Evolutionary conservation across 2,113 vertebrate species (phyloP), one percentile per base, ranked within the genome.

Genomic region (Siphamia tubifer): DNA sequence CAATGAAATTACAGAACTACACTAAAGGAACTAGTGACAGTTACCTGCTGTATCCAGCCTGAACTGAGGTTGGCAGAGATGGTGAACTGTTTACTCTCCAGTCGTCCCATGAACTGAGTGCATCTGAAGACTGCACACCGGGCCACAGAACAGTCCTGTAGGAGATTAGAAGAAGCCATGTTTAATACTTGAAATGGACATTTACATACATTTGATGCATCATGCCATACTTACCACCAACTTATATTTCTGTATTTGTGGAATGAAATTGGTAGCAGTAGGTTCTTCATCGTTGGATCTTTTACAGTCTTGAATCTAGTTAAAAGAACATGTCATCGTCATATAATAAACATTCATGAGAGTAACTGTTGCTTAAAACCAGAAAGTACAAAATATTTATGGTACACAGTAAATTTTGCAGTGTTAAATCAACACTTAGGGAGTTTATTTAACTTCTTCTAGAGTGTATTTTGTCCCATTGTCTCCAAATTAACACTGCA

Each of bases 21-120:
- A n/a, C n/a, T n/a, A n/a, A n/a, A n/a, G n/a, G n/a, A n/a, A n/a
- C n/a, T n/a, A n/a, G n/a, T n/a, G n/a, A n/a, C n/a, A 16, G 0
- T 4, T 83, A 95, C 94, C 92, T 94, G 90, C 38, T 87, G 70
- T 51, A 92, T 60, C 94, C 92, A 95, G 17, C n/a, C 9, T 1
- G 94, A 93, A 61, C 87, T 92, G 2, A 95, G 69, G 52, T 91
- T 89, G 15, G 90, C 93, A 48, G 87, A 86, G 51, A 95, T 87
- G 15, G 12, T 69, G 76, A 92, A 94, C 1, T 53, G 58, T n/a
- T 21, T 63, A 0, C 35, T 31, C 2, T 89, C 83, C n/a, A 60
- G 58, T 68, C 62, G 74, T 13, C 1, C 74, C 53, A 61, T 92
- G 65, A 63, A 72, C 9, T 5, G 8, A 0, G 11, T 70, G 67